phyloP scores from a whole-genome alignment of 53 echinoderm and acorn worm genomes.

The Hippasteria phrygiana region DNA sequence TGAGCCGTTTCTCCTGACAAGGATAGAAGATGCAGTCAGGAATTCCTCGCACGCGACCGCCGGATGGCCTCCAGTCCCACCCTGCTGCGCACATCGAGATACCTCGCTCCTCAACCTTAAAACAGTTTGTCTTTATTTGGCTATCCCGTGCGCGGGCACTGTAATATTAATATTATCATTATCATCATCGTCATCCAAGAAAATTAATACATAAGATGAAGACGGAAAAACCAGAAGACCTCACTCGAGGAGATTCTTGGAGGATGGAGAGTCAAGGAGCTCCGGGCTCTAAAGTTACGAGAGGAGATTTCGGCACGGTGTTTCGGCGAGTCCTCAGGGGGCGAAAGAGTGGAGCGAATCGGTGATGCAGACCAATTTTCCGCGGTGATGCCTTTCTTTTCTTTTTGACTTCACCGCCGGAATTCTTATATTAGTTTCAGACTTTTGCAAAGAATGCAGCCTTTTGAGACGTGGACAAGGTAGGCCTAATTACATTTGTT shows the following conservation, averaged over 20 bases:
- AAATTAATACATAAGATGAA: slow-evolving; percentile 19
- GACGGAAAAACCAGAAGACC: slow-evolving; percentile 1
- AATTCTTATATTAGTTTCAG: not conserved
- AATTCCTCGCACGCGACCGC: slow-evolving; percentile 49
- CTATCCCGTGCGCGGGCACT: slow-evolving; percentile 15
- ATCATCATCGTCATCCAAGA: slow-evolving; percentile 12
- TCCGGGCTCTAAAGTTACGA: not conserved
- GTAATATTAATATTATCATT: slow-evolving; percentile 56
- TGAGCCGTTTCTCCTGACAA: slow-evolving; percentile 11
- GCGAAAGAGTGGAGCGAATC: not conserved
- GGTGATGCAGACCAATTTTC: not conserved
- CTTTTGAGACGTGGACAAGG: not conserved
- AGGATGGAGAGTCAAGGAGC: not conserved
- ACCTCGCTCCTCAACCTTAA: slow-evolving; percentile 9
- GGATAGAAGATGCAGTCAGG: slow-evolving; percentile 18
- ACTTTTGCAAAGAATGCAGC: not conserved
- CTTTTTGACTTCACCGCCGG: not conserved
- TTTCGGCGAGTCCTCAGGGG: not conserved
- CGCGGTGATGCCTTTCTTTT: not conserved
- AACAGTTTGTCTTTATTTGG: slow-evolving; percentile 66
- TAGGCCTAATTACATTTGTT: not conserved
- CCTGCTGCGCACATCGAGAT: slow-evolving; percentile 45
- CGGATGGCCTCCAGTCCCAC: slow-evolving; percentile 25
- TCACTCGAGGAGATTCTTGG: not conserved
- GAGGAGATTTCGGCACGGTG: not conserved